A percentile compares a stretch with the other conserved stretches of the same genome.
These are phyloP conservation scores for Centropus unirufus DNA, from an alignment of 2,113 vertebrate species.

Conservation along the genomic window DNA sequence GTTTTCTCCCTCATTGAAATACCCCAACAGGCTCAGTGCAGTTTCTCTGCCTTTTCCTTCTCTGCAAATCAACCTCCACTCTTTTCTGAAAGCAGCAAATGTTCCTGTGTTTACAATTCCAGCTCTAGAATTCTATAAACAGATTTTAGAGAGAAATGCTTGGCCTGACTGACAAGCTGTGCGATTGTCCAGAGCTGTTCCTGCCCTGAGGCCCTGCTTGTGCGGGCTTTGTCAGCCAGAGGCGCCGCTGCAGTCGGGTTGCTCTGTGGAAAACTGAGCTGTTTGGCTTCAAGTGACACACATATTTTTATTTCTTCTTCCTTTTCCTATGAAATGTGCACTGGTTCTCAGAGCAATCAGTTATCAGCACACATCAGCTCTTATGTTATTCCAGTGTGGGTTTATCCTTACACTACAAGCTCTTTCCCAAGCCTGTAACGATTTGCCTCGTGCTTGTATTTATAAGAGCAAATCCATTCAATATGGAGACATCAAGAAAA, in stretches of 20 bases:
- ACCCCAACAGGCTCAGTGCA: neutral
- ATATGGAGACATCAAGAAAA: neutral
- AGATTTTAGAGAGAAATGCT: neutral
- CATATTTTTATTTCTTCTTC: neutral
- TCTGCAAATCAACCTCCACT: neutral
- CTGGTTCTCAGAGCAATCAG: rapidly evolving
- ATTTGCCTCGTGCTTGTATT: neutral
- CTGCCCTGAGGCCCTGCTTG: neutral
- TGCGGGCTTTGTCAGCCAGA: neutral
- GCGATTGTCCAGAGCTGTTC: neutral
- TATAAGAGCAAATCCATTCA: neutral
- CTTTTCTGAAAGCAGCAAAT: neutral
- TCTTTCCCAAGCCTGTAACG: neutral
- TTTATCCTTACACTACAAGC: neutral
- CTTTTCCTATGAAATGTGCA: neutral
- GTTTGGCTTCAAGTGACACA: neutral
- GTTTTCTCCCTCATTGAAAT: neutral
- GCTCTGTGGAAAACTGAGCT: neutral
- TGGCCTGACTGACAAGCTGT: neutral
- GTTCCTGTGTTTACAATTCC: neutral
- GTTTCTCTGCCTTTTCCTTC: neutral
- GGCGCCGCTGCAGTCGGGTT: neutral
- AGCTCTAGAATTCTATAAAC: neutral
- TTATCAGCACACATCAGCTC: too few relatives aligned
- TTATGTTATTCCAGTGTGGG: neutral